Evolutionary conservation across 2,888 invertebrate genomes (phyloP).

Genomic region (Caenorhabditis wallacei): DNA sequence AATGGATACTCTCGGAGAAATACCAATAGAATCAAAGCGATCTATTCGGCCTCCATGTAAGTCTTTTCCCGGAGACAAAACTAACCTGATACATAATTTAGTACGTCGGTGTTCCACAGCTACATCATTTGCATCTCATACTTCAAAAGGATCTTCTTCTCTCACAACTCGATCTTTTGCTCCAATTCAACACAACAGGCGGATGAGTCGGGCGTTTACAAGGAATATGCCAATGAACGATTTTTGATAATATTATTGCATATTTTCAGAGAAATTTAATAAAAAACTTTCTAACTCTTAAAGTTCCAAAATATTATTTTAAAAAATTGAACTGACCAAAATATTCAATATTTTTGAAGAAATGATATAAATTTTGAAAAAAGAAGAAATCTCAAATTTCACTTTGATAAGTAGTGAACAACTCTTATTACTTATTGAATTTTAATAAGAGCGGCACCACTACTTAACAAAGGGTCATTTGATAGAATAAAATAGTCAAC

Average conservation of each 20-base stretch:
- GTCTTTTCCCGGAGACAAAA: background rate
- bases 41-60: conserved; percentile 46
- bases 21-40: conserved; percentile 11
- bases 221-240: conserved; percentile 71
- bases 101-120: conserved; percentile 65
- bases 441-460: conserved; percentile 68
- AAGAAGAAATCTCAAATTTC: conserved; percentile 25
- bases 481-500: background rate
- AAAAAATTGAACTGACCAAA: no score
- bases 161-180: conserved; percentile 50
- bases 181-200: conserved; percentile 27
- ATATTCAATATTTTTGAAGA: background rate
- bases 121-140: conserved; percentile 62
- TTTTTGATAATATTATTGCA: conserved; percentile 1
- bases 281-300: no score
- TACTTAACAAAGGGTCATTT: conserved; percentile 62
- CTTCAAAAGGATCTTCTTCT: conserved; percentile 59
- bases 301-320: no score
- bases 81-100: conserved; percentile 13
- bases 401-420: conserved; percentile 64
- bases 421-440: conserved; percentile 47
- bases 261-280: background rate
- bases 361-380: no score
- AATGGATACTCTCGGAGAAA: conserved; percentile 46
- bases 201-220: conserved; percentile 54